Percentiles rank a stretch among this genome's conserved stretches.
phyloP scores from a whole-genome alignment of 2,113 vertebrate species.

The Seriola dumerili region DNA sequence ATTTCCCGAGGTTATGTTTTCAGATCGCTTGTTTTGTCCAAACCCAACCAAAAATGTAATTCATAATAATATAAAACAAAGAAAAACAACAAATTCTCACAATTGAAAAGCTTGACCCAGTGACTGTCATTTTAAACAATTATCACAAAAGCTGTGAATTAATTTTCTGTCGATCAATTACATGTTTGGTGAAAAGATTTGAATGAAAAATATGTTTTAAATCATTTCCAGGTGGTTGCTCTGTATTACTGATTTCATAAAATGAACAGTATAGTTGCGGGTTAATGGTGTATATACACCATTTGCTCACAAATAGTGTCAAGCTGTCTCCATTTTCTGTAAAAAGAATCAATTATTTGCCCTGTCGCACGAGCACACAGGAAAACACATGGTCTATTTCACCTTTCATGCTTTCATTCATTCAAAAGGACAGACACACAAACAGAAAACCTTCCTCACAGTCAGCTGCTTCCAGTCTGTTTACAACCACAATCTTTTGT shows the following conservation, averaged over 20 bases:
- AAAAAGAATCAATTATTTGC: conserved; percentile 51
- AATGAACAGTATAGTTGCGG: not conserved
- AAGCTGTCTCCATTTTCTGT: conserved; percentile 22
- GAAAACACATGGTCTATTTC: conserved; percentile 50
- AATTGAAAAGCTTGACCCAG: too few relatives aligned
- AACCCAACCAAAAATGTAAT: too few relatives aligned
- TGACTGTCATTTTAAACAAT: too few relatives aligned
- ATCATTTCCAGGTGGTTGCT: not conserved
- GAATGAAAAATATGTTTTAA: not conserved
- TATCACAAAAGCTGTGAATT: too few relatives aligned
- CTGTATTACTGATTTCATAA: not conserved
- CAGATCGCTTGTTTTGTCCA: too few relatives aligned
- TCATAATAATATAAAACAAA: too few relatives aligned
- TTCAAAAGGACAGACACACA: conserved; percentile 44
- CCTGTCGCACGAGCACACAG: conserved; percentile 38
- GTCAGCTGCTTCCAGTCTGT: conserved; percentile 63
- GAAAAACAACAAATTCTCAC: too few relatives aligned
- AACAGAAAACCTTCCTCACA: conserved; percentile 35
- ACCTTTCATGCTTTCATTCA: conserved; percentile 50
- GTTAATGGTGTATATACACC: not conserved
- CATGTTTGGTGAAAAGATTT: not conserved
- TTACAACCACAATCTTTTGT: conserved; percentile 69
- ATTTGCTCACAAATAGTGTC: conserved; percentile 16
- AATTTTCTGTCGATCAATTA: too few relatives aligned
- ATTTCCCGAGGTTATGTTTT: too few relatives aligned